Evolutionary conservation across 1,140 invertebrate genomes (phyloP).

Genomic region (Drosophila tsacasi): DNA sequence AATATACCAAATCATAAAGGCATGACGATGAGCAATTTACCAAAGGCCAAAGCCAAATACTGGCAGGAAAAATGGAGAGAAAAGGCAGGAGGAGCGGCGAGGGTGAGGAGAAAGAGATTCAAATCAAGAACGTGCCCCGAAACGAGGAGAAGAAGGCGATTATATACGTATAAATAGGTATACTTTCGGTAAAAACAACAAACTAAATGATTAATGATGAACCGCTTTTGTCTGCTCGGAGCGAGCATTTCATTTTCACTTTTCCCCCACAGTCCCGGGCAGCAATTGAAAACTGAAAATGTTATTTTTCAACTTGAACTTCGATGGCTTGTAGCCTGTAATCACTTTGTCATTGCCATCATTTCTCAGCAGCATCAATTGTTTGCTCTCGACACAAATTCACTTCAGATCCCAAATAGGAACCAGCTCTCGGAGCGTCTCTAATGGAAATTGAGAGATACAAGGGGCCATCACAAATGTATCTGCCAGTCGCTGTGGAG

Average conservation of each 20-base stretch:
- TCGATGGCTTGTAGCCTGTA: constrained; percentile 69
- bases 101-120: constrained; percentile 56
- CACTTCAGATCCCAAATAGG: constrained; percentile 51
- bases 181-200: constrained; percentile 69
- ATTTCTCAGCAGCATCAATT: constrained; percentile 80
- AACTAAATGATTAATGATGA: constrained; percentile 81
- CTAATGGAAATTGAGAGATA: constrained; percentile 80
- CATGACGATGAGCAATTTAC: constrained; percentile 81
- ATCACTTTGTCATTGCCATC: constrained; percentile 83
- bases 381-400: constrained; percentile 70
- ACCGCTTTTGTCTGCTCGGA: constrained; percentile 51
- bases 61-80: constrained; percentile 22
- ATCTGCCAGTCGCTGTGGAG: constrained; percentile 49
- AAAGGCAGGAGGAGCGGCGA: background rate
- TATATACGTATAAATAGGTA: constrained; percentile 59
- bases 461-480: constrained; percentile 25
- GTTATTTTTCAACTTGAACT: constrained; percentile 72
- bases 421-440: constrained; percentile 20
- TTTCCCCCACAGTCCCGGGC: constrained; percentile 37
- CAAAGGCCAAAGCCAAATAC: constrained; percentile 72
- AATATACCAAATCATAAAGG: constrained; percentile 83
- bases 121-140: constrained; percentile 77
- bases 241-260: constrained; percentile 70
- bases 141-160: constrained; percentile 43
- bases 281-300: constrained; percentile 66